Conservation (phyloP, 2,888 invertebrate genomes). For the Acronicta alni region DNA sequence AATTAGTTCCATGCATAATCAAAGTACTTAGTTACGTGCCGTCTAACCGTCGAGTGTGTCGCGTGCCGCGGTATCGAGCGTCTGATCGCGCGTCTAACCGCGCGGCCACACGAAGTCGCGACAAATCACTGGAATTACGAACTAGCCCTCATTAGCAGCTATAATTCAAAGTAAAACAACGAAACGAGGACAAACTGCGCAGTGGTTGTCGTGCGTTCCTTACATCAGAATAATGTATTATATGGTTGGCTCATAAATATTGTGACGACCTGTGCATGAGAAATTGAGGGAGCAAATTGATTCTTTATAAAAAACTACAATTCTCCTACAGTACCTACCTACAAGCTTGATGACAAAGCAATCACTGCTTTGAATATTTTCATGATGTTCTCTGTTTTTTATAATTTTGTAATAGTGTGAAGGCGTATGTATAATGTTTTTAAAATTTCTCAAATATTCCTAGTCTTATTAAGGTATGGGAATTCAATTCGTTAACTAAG, state of each 20-base stretch:
- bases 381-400: too few relatives aligned
- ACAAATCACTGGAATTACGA: conserved; percentile 82
- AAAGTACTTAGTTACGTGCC: conserved; percentile 59
- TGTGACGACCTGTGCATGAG: conserved; percentile 20
- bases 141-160: conserved; percentile 77
- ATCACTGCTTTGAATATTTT: background rate
- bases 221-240: conserved; percentile 36
- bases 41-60: conserved; percentile 39
- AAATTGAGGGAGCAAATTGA: conserved; percentile 36
- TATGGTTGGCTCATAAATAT: conserved; percentile 41
- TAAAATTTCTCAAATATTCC: too few relatives aligned
- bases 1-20: conserved; percentile 59
- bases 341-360: background rate
- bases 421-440: too few relatives aligned
- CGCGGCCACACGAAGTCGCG: conserved; percentile 66
- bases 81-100: conserved; percentile 47
- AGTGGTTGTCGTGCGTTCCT: conserved; percentile 45
- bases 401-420: too few relatives aligned
- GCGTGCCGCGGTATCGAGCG: conserved; percentile 59
- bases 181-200: conserved; percentile 56
- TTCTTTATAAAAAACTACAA: conserved; percentile 21
- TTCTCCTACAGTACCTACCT: background rate
- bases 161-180: conserved; percentile 71
- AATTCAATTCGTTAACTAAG: too few relatives aligned
- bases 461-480: too few relatives aligned